Conservation (phyloP, 2,888 invertebrate genomes). For the Cloeon dipterum region DNA sequence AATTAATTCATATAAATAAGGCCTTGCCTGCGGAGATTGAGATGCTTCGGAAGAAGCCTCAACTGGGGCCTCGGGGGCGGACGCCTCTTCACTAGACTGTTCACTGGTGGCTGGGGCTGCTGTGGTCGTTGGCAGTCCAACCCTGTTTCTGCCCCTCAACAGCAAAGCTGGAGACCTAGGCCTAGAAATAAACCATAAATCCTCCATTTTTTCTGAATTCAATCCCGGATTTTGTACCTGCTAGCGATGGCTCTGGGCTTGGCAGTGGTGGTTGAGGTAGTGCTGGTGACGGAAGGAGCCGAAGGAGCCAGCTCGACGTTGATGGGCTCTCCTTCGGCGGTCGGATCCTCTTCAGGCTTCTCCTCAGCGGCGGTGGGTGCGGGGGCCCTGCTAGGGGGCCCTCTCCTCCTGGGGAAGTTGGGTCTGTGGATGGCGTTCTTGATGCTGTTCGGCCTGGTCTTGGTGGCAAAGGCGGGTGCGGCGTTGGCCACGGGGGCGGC, state of each 20-base stretch:
- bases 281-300: too few species aligned
- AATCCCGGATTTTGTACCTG: constrained; percentile 7
- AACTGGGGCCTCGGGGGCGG: constrained; percentile 10
- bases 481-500: constrained; percentile 11
- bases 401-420: constrained; percentile 11
- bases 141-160: neutral
- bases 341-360: constrained; percentile 15
- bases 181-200: too few species aligned
- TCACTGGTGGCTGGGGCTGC: neutral
- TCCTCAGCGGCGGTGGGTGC: constrained; percentile 20
- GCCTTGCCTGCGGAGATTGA: too few species aligned
- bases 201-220: neutral
- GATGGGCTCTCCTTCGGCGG: constrained; percentile 10
- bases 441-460: constrained; percentile 7
- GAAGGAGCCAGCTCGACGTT: constrained; percentile 17
- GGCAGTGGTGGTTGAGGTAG: constrained; percentile 21
- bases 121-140: neutral
- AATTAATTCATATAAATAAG: too few species aligned
- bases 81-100: constrained; percentile 7
- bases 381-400: constrained; percentile 18
- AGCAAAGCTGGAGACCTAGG: too few species aligned
- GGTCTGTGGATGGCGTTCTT: neutral
- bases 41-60: too few species aligned
- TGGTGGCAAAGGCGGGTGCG: constrained; percentile 9
- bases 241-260: constrained; percentile 18